Conservation (phyloP, 2,797 vertebrate species). For the Halcyon leucocephala region DNA sequence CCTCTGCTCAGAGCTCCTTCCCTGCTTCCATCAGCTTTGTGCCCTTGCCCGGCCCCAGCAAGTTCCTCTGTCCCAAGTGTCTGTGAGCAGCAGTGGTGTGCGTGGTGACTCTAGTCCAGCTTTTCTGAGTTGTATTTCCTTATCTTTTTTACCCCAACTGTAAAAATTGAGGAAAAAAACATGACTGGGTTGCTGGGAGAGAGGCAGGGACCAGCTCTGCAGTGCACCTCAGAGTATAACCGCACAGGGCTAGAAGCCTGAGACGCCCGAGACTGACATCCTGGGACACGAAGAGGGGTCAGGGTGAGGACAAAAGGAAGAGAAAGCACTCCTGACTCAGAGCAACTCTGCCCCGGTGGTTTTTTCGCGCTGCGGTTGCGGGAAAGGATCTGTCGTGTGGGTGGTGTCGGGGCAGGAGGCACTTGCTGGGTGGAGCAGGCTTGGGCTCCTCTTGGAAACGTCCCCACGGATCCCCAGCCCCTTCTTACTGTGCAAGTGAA, state of each 20-base stretch:
- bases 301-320: slow-evolving; percentile 33
- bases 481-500: not conserved
- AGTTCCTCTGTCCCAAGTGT: not conserved
- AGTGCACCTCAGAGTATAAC: no score
- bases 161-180: slow-evolving; percentile 10
- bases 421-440: not conserved
- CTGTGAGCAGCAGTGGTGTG: not conserved
- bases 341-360: not conserved
- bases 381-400: not conserved
- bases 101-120: not conserved
- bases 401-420: not conserved
- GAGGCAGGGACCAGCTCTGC: not conserved
- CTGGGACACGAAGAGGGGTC: not conserved
- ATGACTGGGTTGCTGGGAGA: not conserved
- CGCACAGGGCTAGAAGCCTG: not conserved
- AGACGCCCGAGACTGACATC: not conserved
- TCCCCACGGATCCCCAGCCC: not conserved
- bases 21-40: not conserved
- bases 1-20: not conserved
- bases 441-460: not conserved
- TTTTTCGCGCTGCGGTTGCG: not conserved
- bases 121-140: not conserved
- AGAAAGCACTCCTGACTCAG: not conserved
- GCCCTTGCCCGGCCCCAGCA: not conserved
- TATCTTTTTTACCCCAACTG: not conserved